Base-by-base conservation (phyloP, 2,797 vertebrate species). In the Ptychadena robeensis region DNA sequence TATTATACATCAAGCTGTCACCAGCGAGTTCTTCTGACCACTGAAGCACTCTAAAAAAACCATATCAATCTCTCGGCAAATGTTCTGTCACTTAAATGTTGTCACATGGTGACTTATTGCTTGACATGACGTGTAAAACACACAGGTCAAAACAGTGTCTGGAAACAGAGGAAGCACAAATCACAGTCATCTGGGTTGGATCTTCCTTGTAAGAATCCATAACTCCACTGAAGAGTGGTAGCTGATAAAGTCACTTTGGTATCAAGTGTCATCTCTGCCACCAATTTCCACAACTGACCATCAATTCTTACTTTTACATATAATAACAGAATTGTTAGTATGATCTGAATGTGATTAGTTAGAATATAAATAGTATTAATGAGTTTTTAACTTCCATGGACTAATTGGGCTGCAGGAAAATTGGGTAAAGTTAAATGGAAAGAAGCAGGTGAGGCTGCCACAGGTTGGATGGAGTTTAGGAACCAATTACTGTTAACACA, bases 1-100 rank as follows among this genome's bases (percentile, higher is more conserved):
- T 83, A 83, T 79, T 83, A 83, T 83, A 83, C 76, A 83, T 83
- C 82, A 83, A 83, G 27, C 76, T 83, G 82, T 79, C 82, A 83
- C 63, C 34, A 73, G 76, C 75, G 65, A 79, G 82, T 79, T 79
- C 73, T 79, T 28, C 63, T 83, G 61, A 27, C 61, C 76, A 83
- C 68, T 83, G 82, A 68, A 79, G 76, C 82, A 83, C 44, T 68
- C 27, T 79, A 34, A 83, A 74, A n/a, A 73, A 79, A 79, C 12
- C 68, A 59, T 35, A 83, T 83, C 63, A 79, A 79, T 83, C 76
- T 83, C 30, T 57, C 48, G 67, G 82, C 69, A 79, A 83, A 83
- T 74, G 44, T 79, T 61, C 82, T 83, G 69, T 83, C 82, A 68
- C 34, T 63, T 40, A 48, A 61, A 79, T 57, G 30, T 44, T 68